These are phyloP conservation scores for Phanerotoma sp. DNA, from an alignment of 2,888 invertebrate species.

Conservation along the genomic window DNA sequence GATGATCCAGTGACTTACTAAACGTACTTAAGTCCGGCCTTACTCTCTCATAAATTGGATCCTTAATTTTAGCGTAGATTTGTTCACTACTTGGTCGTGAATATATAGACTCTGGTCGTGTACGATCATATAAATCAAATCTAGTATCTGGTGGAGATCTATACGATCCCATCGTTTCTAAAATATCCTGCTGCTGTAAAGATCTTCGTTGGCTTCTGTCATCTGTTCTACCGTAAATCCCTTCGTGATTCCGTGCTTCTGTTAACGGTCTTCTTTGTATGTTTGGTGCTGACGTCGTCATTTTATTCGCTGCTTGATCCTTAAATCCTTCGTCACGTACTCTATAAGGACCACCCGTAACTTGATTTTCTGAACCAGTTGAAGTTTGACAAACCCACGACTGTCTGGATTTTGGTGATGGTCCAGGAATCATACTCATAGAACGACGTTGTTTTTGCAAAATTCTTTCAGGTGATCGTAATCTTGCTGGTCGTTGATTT, in stretches of 20 bases:
- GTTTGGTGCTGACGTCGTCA: constrained; percentile 28
- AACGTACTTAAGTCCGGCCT: constrained; percentile 46
- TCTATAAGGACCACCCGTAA: constrained; percentile 26
- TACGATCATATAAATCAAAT: constrained; percentile 47
- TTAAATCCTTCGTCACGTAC: constrained; percentile 32
- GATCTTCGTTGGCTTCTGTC: constrained; percentile 29
- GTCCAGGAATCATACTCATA: constrained; percentile 54
- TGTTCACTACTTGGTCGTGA: constrained; percentile 57
- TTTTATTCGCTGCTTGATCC: constrained; percentile 27
- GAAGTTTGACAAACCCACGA: constrained; percentile 52
- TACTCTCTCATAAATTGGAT: constrained; percentile 53
- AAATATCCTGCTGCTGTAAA: constrained; percentile 24
- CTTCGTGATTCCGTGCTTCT: constrained; percentile 28
- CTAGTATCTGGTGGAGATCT: constrained; percentile 30
- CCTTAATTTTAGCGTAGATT: constrained; percentile 52
- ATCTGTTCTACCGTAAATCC: constrained; percentile 30
- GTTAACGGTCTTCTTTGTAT: constrained; percentile 31
- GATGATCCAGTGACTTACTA: constrained; percentile 40
- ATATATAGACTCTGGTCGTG: constrained; percentile 57
- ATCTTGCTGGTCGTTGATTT: constrained; percentile 65
- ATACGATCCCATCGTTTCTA: constrained; percentile 21
- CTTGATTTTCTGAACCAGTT: constrained; percentile 40
- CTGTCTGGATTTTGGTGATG: constrained; percentile 54
- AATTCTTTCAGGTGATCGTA: constrained; percentile 58
- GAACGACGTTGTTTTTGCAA: constrained; percentile 60